Percentiles rank a stretch among this genome's conserved stretches.
Conservation (phyloP, 1,140 invertebrate species). For the Antheraea mylitta region DNA sequence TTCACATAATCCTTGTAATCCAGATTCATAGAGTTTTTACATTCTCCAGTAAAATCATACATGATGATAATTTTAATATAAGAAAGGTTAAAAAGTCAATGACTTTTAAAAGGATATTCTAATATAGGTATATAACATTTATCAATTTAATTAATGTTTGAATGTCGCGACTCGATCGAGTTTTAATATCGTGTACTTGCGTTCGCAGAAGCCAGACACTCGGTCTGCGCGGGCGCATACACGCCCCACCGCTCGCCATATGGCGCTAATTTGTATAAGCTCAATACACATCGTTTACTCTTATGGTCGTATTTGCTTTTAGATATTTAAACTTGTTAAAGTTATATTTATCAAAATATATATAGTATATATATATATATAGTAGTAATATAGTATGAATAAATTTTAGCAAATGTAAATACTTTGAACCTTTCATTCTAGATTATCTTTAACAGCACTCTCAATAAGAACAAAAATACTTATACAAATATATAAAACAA, state of each 20-base stretch:
- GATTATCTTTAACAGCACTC: too few species aligned
- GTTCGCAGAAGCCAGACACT: slow-evolving; percentile 57
- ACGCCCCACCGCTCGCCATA: slow-evolving; percentile 36
- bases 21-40: too few species aligned
- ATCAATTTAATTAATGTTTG: not conserved
- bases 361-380: too few species aligned
- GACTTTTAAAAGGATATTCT: not conserved
- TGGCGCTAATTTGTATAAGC: slow-evolving; percentile 18
- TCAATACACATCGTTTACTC: not conserved
- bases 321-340: not conserved
- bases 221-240: slow-evolving; percentile 52
- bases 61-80: not conserved
- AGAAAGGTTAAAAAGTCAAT: not conserved
- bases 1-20: too few species aligned
- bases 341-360: not conserved
- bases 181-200: slow-evolving; percentile 7
- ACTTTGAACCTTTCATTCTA: too few species aligned
- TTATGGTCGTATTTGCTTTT: not conserved
- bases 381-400: too few species aligned
- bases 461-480: too few species aligned
- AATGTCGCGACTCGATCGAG: not conserved
- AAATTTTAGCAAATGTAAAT: too few species aligned
- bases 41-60: too few species aligned
- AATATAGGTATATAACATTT: not conserved
- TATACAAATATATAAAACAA: too few species aligned